Evolutionary conservation across 2,797 vertebrate species (phyloP).

Genomic region (Harpagifer antarcticus): DNA sequence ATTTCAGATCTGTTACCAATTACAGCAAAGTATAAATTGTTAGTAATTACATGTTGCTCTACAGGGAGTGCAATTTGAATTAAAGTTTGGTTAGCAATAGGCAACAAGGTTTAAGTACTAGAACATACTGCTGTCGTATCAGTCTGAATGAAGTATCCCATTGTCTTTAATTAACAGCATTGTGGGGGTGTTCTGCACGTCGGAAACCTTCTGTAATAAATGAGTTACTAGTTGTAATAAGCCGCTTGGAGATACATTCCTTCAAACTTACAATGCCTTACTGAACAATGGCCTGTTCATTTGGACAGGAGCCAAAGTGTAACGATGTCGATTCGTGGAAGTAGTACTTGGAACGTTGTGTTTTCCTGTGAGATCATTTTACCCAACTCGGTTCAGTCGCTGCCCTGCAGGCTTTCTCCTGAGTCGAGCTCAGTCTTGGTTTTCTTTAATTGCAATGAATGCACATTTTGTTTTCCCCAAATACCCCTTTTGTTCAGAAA

Average conservation of each 20-base stretch:
- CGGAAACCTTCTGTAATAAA: constrained; percentile 23
- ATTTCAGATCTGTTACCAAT: constrained; percentile 84
- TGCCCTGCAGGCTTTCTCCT: constrained; percentile 29
- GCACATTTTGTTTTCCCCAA: constrained; percentile 50
- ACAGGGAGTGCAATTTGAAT: constrained; percentile 76
- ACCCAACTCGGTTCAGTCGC: constrained; percentile 25
- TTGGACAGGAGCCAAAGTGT: constrained; percentile 23
- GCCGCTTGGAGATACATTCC: constrained; percentile 9
- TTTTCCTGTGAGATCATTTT: constrained; percentile 57
- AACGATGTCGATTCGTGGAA: constrained; percentile 23
- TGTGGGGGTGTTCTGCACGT: constrained; percentile 23
- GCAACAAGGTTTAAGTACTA: constrained; percentile 39
- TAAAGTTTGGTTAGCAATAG: constrained; percentile 73
- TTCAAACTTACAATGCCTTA: constrained; percentile 8
- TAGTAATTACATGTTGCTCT: constrained; percentile 83
- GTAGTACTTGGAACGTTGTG: constrained; percentile 29
- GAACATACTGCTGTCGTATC: constrained; percentile 36
- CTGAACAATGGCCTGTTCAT: constrained; percentile 54
- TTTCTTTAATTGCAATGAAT: constrained; percentile 52
- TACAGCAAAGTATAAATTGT: constrained; percentile 79
- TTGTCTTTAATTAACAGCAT: constrained; percentile 60
- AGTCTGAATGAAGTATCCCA: constrained; percentile 45
- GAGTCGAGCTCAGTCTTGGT: constrained; percentile 14
- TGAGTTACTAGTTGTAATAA: constrained; percentile 20
- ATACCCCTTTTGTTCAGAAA: constrained; percentile 32